phyloP scores from a whole-genome alignment of 2,113 vertebrate species.

The Coturnix japonica region DNA sequence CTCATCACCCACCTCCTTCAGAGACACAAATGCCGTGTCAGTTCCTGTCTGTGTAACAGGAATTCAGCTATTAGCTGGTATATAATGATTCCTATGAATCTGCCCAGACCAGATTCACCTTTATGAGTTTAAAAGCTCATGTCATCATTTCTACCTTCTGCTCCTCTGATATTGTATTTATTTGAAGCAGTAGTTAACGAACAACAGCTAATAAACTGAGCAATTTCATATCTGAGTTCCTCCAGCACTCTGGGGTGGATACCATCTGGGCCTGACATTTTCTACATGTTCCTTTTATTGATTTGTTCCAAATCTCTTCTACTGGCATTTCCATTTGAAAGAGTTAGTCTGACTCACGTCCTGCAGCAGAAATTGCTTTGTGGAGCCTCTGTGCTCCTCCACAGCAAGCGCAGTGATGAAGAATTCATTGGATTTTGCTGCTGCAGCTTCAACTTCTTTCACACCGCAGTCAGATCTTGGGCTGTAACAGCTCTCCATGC shows the following conservation, averaged over 20 bases:
- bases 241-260: constrained; percentile 55
- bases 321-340: constrained; percentile 65
- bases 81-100: not conserved
- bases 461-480: not conserved
- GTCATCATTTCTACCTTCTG: constrained; percentile 14
- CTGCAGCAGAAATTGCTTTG: constrained; percentile 29
- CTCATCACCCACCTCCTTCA: not conserved
- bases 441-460: not conserved
- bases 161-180: not conserved
- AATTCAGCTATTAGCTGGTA: not conserved
- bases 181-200: constrained; percentile 60
- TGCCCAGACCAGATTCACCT: not conserved
- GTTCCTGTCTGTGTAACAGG: not conserved
- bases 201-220: constrained; percentile 65
- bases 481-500: too few relatives aligned
- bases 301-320: constrained; percentile 61
- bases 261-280: constrained; percentile 71
- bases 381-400: not conserved
- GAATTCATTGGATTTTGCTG: not conserved
- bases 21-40: not conserved
- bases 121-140: rapidly evolving
- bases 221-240: constrained; percentile 66
- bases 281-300: constrained; percentile 65
- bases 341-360: constrained; percentile 61
- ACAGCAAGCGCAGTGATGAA: not conserved